A percentile compares a stretch with the other conserved stretches of the same genome.
Evolutionary conservation across 2,888 invertebrate species (phyloP).

Genomic region (Zaprionus obscuricornis): DNA sequence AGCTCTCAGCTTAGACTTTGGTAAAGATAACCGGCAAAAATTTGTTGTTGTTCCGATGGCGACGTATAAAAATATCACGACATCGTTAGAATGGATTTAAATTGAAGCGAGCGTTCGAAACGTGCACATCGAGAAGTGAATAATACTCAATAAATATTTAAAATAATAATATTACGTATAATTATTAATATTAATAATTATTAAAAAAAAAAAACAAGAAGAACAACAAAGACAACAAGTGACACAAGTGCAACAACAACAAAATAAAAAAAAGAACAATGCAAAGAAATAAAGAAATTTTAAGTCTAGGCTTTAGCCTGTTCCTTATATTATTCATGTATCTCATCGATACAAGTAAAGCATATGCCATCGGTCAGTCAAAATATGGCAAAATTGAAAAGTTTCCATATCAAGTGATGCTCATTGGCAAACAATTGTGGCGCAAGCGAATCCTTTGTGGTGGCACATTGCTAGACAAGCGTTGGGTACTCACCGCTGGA

Average conservation of each 20-base stretch:
- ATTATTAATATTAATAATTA: too few species aligned
- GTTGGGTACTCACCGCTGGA: conserved; percentile 82
- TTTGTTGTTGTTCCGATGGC: conserved; percentile 22
- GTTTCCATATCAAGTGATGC: conserved; percentile 83
- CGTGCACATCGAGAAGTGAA: conserved; percentile 56
- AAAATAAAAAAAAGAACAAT: conserved; percentile 25
- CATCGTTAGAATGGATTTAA: conserved; percentile 80
- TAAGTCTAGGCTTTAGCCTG: conserved; percentile 32
- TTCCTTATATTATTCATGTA: conserved; percentile 33
- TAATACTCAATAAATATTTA: too few species aligned
- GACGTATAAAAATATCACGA: conserved; percentile 80
- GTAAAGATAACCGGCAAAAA: conserved; percentile 65
- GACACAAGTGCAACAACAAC: conserved; percentile 34
- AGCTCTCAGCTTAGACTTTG: conserved; percentile 21
- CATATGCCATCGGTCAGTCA: conserved; percentile 79
- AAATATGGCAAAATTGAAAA: conserved; percentile 80
- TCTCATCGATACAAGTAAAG: conserved; percentile 7
- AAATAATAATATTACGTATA: too few species aligned
- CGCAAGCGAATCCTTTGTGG: conserved; percentile 81
- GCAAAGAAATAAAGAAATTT: conserved; percentile 9
- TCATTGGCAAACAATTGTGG: conserved; percentile 81
- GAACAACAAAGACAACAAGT: conserved; percentile 16
- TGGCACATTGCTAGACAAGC: conserved; percentile 79
- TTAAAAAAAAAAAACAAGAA: conserved; percentile 16
- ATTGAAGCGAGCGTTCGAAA: conserved; percentile 78